phyloP scores from a whole-genome alignment of 2,888 invertebrate genomes.

The Cetonia aurata region DNA sequence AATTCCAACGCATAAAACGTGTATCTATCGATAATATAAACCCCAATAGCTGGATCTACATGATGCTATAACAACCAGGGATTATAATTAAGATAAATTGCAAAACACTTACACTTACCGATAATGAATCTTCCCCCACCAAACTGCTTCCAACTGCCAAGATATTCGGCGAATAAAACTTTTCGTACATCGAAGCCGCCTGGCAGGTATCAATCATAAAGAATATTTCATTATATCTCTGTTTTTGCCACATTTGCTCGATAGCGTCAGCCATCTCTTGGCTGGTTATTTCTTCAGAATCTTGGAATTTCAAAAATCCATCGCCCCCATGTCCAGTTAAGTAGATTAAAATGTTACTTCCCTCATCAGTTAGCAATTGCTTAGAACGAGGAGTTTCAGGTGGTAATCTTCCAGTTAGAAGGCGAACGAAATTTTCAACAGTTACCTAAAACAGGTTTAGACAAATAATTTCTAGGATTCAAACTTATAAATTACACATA shows the following conservation, averaged over 20 bases:
- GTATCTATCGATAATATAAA: slow-evolving; percentile 98
- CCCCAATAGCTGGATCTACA: slow-evolving; percentile 97
- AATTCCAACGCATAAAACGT: slow-evolving; percentile 98
- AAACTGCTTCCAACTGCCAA: slow-evolving; percentile 97
- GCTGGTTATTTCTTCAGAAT: slow-evolving; percentile 98
- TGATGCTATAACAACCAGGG: slow-evolving; percentile 84
- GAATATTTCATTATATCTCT: slow-evolving; percentile 97
- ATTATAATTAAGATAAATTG: slow-evolving; percentile 22
- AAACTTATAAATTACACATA: too few species aligned
- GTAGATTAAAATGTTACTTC: slow-evolving; percentile 96
- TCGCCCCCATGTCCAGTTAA: slow-evolving; percentile 98
- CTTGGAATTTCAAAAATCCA: slow-evolving; percentile 99
- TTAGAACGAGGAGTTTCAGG: slow-evolving; percentile 96
- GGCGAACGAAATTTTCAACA: slow-evolving; percentile 97
- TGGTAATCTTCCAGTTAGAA: slow-evolving; percentile 93
- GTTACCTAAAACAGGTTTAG: slow-evolving; percentile 77
- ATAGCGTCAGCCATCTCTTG: slow-evolving; percentile 98
- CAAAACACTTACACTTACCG: slow-evolving; percentile 72
- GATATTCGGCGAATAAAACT: slow-evolving; percentile 98
- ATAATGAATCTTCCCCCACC: slow-evolving; percentile 98
- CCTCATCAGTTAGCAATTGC: slow-evolving; percentile 93
- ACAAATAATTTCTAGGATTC: slow-evolving; percentile 44
- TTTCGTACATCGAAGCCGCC: slow-evolving; percentile 98
- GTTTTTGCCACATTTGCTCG: slow-evolving; percentile 99
- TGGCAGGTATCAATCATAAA: slow-evolving; percentile 99